A percentile compares a stretch with the other conserved stretches of the same genome.
Evolutionary conservation across 2,113 vertebrate genomes (phyloP).

Genomic region (Gymnogyps californianus): DNA sequence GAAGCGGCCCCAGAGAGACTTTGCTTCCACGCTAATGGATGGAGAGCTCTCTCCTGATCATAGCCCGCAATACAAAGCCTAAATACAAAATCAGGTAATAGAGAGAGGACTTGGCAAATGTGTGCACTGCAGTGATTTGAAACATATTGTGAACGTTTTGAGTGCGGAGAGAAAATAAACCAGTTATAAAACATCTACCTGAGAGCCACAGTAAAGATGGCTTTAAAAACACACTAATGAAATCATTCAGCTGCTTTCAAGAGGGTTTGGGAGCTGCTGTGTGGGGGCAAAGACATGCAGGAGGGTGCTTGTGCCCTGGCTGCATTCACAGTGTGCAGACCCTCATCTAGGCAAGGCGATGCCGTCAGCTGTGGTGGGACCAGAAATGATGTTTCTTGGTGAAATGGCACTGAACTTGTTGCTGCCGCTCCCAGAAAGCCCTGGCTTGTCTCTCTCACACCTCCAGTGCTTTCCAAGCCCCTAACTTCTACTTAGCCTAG

Average conservation of each 20-base stretch:
- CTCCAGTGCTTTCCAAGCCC: neutral
- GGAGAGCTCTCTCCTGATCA: neutral
- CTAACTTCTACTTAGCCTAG: neutral
- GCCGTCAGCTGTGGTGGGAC: neutral
- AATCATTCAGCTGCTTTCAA: neutral
- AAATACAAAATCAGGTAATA: neutral
- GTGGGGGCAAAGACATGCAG: neutral
- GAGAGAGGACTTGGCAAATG: neutral
- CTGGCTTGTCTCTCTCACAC: neutral
- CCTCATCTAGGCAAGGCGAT: neutral
- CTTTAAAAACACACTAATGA: neutral
- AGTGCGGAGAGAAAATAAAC: neutral
- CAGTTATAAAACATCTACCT: neutral
- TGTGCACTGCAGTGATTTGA: neutral
- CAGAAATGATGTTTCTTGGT: neutral
- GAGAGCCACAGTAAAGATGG: neutral
- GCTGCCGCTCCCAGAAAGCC: neutral
- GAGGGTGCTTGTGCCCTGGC: neutral
- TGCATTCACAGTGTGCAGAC: neutral
- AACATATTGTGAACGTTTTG: fast-evolving
- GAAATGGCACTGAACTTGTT: neutral
- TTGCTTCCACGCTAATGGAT: neutral
- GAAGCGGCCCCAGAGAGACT: neutral
- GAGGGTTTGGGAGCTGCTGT: neutral
- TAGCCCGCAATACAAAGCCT: neutral